Evolutionary conservation across 2,888 invertebrate species (phyloP).

Genomic region (Timema cristinae): DNA sequence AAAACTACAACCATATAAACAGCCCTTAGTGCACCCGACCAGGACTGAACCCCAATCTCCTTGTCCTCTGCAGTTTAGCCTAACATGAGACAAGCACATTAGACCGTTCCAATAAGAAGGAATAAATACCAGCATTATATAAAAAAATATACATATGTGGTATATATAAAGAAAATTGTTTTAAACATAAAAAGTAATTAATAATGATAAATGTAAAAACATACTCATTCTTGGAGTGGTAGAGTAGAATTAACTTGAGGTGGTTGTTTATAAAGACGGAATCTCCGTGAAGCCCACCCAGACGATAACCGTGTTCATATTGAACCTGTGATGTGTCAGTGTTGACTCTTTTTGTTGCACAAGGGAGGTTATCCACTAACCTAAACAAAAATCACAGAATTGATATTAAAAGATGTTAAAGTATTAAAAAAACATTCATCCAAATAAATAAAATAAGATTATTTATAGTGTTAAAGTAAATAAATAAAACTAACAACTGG

Average conservation of each 20-base stretch:
- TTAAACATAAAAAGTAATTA: no score
- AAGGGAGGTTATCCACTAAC: slow-evolving; percentile 93
- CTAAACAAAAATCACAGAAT: slow-evolving; percentile 50
- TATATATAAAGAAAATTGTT: no score
- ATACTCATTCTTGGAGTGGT: slow-evolving; percentile 88
- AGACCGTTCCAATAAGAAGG: no score
- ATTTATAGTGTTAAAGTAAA: neutral
- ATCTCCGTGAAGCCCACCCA: slow-evolving; percentile 75
- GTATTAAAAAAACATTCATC: no score
- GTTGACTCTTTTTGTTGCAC: slow-evolving; percentile 78
- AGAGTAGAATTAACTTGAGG: slow-evolving; percentile 82
- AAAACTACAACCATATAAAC: no score
- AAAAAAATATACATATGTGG: no score
- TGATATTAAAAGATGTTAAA: neutral
- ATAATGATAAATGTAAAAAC: slow-evolving; percentile 40
- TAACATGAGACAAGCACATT: no score
- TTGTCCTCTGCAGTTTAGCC: no score
- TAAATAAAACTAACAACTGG: neutral
- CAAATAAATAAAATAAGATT: slow-evolving; percentile 10
- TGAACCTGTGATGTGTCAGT: slow-evolving; percentile 69
- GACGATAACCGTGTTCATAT: slow-evolving; percentile 90
- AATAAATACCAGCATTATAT: no score
- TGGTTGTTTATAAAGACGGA: slow-evolving; percentile 91
- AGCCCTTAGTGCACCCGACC: no score
- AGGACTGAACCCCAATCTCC: no score